Base-by-base conservation (phyloP, 2,797 vertebrate species). In the Limosa lapponica region DNA sequence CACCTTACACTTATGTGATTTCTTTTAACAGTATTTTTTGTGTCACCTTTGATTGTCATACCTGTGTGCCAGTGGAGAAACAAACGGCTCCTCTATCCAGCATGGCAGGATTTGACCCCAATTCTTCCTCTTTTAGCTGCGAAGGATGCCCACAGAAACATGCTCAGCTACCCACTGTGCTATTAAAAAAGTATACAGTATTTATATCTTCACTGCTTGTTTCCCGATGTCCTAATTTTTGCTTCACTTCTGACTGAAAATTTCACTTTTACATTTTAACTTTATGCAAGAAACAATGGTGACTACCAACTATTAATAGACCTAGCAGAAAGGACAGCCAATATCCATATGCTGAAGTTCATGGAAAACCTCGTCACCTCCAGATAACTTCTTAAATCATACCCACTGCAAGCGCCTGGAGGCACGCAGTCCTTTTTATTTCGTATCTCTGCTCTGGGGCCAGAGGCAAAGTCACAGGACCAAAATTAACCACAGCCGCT, bases 401-500 rank as follows among this genome's bases (percentile, higher is more conserved):
- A 98, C 96, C 91, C 95, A 97, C 95, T 97, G 96, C 82, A 97
- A 49, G 54, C 84, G 98, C 96, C 72, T 72, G 93, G 51, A 96
- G 79, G 90, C 93, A 92, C 1, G 1, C 24, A 70, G 49, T 6
- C 44, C 96, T 97, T 96, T 96, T 94, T 92, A 88, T 89, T 97
- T 97, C 93, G 36, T 85, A 77, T 93, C 94, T 96, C 95, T 93
- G 79, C 87, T 96, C 84, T 95, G 91, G 5, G 19, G 95, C 95
- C 97, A 97, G 74, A 97, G 95, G 96, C 95, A 80, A 95, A 97
- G 96, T 97, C 97, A 93, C 71, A 51, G 58, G 92, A 97, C 97
- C 85, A 97, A 98, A 98, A 98, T 98, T 98, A 98, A 96, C 75
- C 54, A 62, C 78, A 72, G 87, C 72, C 77, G 43, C 95, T 96